Conservation (phyloP, 2,113 vertebrate species). For the Struthidea cinerea region DNA sequence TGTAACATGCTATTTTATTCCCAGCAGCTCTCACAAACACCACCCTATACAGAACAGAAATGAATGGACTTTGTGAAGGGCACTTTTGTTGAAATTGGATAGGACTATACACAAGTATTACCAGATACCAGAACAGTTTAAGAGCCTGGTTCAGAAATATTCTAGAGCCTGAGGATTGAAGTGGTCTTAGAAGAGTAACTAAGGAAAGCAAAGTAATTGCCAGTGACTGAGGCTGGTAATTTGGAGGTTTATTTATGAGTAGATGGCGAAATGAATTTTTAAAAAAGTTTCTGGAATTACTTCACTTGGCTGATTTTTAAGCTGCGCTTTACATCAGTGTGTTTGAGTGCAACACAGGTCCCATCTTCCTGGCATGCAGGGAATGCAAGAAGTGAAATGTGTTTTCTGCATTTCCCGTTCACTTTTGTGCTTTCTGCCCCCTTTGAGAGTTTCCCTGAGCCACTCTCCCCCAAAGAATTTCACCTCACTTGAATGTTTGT, state of each 20-base stretch:
- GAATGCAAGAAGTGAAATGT: not conserved
- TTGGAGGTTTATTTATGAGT: not conserved
- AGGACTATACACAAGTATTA: not conserved
- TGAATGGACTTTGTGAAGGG: conserved; percentile 39
- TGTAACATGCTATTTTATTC: not conserved
- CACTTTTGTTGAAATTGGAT: conserved; percentile 32
- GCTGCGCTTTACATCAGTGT: not conserved
- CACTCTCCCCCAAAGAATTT: not conserved
- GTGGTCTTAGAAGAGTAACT: not conserved
- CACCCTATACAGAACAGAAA: not conserved
- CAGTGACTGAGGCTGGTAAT: not conserved
- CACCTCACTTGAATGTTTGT: not conserved
- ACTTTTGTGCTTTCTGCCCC: not conserved
- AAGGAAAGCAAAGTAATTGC: not conserved
- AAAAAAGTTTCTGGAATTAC: not conserved
- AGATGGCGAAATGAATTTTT: not conserved
- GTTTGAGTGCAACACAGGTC: not conserved
- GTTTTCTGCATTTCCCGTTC: not conserved
- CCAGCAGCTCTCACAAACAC: not conserved
- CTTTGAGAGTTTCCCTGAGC: not conserved
- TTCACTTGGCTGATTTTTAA: not conserved
- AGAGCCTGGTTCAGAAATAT: conserved; percentile 2
- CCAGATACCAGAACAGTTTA: not conserved
- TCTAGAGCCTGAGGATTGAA: not conserved
- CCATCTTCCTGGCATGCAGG: not conserved